Evolutionary conservation across 2,888 invertebrate genomes (phyloP).

Genomic region (Rhabditoides inermis): DNA sequence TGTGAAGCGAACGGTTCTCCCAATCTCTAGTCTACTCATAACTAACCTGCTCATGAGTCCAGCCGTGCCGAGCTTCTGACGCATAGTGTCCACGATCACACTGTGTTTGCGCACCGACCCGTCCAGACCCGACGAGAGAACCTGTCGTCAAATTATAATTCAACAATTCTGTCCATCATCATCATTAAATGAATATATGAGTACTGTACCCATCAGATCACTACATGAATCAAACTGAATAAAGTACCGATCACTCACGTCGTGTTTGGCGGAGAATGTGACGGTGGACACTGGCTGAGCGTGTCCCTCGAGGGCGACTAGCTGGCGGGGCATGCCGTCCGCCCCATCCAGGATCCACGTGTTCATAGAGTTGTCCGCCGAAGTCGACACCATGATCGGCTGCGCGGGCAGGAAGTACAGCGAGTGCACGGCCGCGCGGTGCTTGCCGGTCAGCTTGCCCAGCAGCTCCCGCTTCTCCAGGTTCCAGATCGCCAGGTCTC

Average conservation of each 20-base stretch:
- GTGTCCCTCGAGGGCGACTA: constrained; percentile 54
- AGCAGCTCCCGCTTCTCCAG: constrained; percentile 64
- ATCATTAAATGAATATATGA: too few species aligned
- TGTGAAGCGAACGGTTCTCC: constrained; percentile 16
- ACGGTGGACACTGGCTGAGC: constrained; percentile 48
- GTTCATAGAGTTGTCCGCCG: constrained; percentile 49
- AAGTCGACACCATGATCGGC: constrained; percentile 67
- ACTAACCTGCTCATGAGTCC: constrained; percentile 25
- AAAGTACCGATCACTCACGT: too few species aligned
- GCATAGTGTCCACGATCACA: constrained; percentile 25
- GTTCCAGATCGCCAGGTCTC: constrained; percentile 88
- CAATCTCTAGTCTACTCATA: background rate
- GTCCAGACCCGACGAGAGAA: constrained; percentile 39
- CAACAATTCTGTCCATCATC: too few species aligned
- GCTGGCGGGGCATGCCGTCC: constrained; percentile 63
- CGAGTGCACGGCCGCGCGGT: constrained; percentile 69
- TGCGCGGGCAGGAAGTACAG: constrained; percentile 77
- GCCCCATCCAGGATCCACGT: constrained; percentile 72
- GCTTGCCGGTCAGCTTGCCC: constrained; percentile 73
- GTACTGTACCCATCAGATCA: too few species aligned
- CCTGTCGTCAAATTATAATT: constrained; percentile 3
- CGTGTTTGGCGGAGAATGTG: constrained; percentile 14
- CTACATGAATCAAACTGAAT: background rate
- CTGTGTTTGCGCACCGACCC: constrained; percentile 40
- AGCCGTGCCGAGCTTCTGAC: constrained; percentile 39